phyloP scores from a whole-genome alignment of 2,113 vertebrate genomes.

The Oryzias curvinotus region DNA sequence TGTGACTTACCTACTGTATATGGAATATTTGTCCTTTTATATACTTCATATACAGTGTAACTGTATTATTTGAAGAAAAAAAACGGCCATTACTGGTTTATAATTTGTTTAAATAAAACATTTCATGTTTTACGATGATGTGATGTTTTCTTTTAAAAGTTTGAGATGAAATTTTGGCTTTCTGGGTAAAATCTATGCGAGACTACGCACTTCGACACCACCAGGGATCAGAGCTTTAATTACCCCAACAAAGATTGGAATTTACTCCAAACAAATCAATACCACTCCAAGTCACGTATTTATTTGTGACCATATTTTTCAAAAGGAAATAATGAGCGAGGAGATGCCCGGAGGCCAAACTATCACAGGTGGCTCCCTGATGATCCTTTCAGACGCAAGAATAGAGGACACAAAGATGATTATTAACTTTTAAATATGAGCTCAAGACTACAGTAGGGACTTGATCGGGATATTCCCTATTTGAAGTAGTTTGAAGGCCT shows the following conservation, averaged over 20 bases:
- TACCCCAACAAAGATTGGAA: constrained; percentile 66
- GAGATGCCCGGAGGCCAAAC: constrained; percentile 69
- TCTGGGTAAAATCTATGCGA: constrained; percentile 53
- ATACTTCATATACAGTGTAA: background rate
- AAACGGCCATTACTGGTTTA: no score
- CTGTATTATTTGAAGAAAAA: no score
- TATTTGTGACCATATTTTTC: constrained; percentile 74
- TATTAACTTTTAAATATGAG: constrained; percentile 80
- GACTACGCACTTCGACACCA: constrained; percentile 43
- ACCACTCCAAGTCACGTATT: constrained; percentile 69
- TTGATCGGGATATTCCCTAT: constrained; percentile 67
- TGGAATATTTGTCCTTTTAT: background rate
- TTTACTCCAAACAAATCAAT: constrained; percentile 76
- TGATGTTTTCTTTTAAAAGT: constrained; percentile 4
- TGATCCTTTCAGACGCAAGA: constrained; percentile 67
- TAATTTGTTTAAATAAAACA: no score
- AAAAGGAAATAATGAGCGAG: constrained; percentile 73
- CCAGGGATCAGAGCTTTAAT: constrained; percentile 64
- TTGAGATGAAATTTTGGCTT: constrained; percentile 43
- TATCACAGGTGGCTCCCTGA: constrained; percentile 71
- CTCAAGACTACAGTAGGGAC: constrained; percentile 66
- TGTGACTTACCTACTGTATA: background rate
- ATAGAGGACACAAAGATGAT: constrained; percentile 64
- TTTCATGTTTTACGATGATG: no score
- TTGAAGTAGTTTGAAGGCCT: constrained; percentile 64